Percentiles rank a stretch among this genome's conserved stretches.
These are phyloP conservation scores for Holacanthus passer DNA, from an alignment of 2,113 vertebrate genomes.

Conservation along the genomic window DNA sequence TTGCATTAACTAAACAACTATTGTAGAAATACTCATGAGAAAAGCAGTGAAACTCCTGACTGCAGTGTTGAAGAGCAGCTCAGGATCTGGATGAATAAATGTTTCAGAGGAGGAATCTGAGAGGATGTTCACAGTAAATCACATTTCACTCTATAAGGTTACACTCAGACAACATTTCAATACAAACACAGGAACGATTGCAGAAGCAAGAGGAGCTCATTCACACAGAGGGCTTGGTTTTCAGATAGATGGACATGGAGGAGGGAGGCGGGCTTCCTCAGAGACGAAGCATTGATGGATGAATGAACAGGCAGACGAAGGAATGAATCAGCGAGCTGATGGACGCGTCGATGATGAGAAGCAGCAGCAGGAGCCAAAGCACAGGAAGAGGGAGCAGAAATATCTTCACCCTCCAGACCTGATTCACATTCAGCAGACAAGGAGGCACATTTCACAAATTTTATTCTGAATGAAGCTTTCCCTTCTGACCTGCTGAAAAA, in stretches of 20 bases:
- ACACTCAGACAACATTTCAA: slow-evolving; percentile 9
- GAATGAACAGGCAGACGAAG: slow-evolving; percentile 5
- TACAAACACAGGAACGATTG: not conserved
- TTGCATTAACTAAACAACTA: not conserved
- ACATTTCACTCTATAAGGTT: not conserved
- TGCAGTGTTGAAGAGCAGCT: not conserved
- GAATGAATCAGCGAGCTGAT: not conserved
- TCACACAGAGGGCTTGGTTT: slow-evolving; percentile 72
- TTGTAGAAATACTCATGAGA: not conserved
- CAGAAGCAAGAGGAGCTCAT: slow-evolving; percentile 31
- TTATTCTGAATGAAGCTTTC: not conserved
- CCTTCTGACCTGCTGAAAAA: not conserved
- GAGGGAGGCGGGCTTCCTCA: not conserved
- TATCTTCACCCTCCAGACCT: not conserved
- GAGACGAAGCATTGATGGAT: not conserved
- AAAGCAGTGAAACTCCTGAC: not conserved
- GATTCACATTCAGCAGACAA: not conserved
- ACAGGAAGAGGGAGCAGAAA: not conserved
- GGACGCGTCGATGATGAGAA: not conserved
- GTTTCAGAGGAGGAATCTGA: slow-evolving; percentile 20
- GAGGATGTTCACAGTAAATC: slow-evolving; percentile 17
- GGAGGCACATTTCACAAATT: not conserved
- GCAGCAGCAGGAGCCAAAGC: not conserved
- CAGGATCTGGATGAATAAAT: not conserved
- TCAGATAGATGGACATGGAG: slow-evolving; percentile 9